Conservation (phyloP, 2,797 vertebrate genomes). For the Pteronotus mesoamericanus region DNA sequence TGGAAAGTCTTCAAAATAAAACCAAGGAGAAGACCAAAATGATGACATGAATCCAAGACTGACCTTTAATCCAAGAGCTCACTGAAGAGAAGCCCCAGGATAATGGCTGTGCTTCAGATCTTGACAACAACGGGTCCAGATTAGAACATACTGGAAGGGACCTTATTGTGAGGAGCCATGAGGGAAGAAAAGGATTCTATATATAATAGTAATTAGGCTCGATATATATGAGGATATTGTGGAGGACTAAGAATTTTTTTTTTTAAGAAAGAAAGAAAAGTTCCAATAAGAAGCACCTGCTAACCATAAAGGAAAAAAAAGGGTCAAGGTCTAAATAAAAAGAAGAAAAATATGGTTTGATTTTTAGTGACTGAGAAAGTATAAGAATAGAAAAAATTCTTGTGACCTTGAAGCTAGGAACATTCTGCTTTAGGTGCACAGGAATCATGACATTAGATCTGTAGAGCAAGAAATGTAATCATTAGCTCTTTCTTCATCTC, state of each 20-base stretch:
- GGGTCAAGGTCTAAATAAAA: background rate
- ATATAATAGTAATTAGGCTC: background rate
- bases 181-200: background rate
- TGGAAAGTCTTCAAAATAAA: background rate
- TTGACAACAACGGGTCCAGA: background rate
- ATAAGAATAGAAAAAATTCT: background rate
- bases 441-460: background rate
- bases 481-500: background rate
- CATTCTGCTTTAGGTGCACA: background rate
- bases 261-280: background rate
- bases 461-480: background rate
- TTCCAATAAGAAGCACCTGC: background rate
- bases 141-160: background rate
- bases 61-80: background rate
- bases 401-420: background rate
- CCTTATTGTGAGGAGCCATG: background rate
- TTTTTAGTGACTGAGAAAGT: background rate
- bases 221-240: background rate
- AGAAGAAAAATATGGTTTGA: background rate
- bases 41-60: background rate
- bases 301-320: background rate
- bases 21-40: background rate
- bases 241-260: background rate
- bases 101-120: background rate
- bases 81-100: background rate